Percentiles rank a stretch among this genome's conserved stretches.
phyloP scores from a whole-genome alignment of 2,888 invertebrate species.

The Drosophila nigricruria region DNA sequence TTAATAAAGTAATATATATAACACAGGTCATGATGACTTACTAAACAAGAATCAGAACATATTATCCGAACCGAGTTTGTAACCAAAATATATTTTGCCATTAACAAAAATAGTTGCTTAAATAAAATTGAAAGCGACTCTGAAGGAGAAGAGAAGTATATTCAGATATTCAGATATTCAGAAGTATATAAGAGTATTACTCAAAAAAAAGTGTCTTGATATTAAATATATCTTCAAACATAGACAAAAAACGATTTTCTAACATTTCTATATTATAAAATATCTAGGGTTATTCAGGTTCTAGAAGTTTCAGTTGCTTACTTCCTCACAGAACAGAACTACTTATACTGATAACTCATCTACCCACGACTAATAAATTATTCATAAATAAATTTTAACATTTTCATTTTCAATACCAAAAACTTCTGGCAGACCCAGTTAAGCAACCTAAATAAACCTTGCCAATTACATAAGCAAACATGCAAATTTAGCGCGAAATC shows the following conservation, averaged over 20 bases:
- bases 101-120: no score
- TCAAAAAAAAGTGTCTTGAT: no score
- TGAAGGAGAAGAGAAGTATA: no score
- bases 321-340: background rate
- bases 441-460: background rate
- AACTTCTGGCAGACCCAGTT: background rate
- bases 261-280: no score
- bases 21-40: background rate
- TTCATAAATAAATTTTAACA: background rate
- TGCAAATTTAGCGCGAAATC: background rate
- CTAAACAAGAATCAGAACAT: background rate
- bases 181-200: no score
- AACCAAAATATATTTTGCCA: no score
- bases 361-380: background rate
- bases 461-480: background rate
- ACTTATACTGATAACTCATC: background rate
- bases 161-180: no score
- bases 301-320: background rate
- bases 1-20: background rate
- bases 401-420: background rate
- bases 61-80: background rate
- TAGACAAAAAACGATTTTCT: no score
- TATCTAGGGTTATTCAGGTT: no score
- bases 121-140: no score
- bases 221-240: no score